Percentiles rank a stretch among this genome's conserved stretches.
Evolutionary conservation across 2,888 invertebrate species (phyloP).

Genomic region (Meteorus colon): DNA sequence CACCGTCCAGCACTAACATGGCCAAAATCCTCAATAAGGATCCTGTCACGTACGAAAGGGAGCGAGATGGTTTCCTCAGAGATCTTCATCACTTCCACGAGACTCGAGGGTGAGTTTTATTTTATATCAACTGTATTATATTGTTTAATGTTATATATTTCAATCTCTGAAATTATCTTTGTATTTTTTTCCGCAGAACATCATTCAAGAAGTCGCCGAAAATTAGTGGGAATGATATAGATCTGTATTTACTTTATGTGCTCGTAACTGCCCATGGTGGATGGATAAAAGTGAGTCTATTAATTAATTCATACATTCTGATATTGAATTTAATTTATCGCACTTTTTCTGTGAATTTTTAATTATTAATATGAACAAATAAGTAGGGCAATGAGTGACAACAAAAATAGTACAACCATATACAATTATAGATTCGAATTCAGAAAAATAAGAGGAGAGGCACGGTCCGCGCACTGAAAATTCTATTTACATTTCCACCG

Average conservation of each 20-base stretch:
- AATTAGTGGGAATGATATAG: slow-evolving; percentile 93
- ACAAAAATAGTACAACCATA: neutral
- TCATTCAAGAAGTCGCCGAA: slow-evolving; percentile 80
- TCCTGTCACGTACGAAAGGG: slow-evolving; percentile 84
- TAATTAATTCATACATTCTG: neutral
- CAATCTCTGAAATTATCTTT: slow-evolving; percentile 47
- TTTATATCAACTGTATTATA: neutral
- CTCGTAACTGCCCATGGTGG: slow-evolving; percentile 95
- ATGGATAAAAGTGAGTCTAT: slow-evolving; percentile 89
- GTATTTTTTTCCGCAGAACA: slow-evolving; percentile 73
- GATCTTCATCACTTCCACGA: slow-evolving; percentile 94
- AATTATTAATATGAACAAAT: too few relatives aligned
- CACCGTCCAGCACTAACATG: slow-evolving; percentile 72
- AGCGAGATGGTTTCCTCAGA: slow-evolving; percentile 86
- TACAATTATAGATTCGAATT: neutral
- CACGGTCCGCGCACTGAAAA: neutral
- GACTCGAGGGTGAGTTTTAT: slow-evolving; percentile 85
- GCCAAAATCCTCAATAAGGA: slow-evolving; percentile 81
- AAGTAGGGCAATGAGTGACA: too few relatives aligned
- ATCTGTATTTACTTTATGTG: slow-evolving; percentile 92
- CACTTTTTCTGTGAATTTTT: too few relatives aligned
- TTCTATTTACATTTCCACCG: slow-evolving; percentile 13
- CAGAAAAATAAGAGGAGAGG: neutral
- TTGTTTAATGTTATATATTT: neutral
- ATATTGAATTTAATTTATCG: neutral